phyloP scores from a whole-genome alignment of 2,113 vertebrate genomes.

The Onychostoma macrolepis region DNA sequence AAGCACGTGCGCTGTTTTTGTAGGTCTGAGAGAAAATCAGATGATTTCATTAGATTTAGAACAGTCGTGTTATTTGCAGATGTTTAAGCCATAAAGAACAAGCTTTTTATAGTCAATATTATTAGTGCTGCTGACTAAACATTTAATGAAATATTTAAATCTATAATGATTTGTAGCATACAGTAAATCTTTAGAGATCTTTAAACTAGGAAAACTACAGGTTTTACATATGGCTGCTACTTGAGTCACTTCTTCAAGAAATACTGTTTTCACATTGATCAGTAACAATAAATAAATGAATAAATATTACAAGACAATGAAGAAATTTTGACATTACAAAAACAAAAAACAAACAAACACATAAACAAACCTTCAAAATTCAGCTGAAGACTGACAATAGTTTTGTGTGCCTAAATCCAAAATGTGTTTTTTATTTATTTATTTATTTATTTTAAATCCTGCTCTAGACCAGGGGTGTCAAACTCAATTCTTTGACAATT shows the following conservation, averaged over 20 bases:
- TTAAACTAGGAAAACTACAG: too few relatives aligned
- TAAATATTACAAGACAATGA: neutral
- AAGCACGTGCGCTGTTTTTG: constrained; percentile 37
- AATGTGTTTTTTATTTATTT: neutral
- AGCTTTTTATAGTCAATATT: neutral
- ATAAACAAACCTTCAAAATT: neutral
- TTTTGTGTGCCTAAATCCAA: neutral
- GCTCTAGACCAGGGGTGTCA: too few relatives aligned
- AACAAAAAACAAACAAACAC: too few relatives aligned
- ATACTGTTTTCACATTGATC: neutral
- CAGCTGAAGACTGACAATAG: neutral
- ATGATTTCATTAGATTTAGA: neutral
- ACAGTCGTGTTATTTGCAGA: neutral
- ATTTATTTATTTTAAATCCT: neutral
- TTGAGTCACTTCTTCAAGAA: neutral
- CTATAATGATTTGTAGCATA: neutral
- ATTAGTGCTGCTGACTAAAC: neutral
- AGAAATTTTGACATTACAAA: neutral
- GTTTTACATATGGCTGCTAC: neutral
- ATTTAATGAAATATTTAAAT: neutral
- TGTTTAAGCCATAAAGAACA: neutral
- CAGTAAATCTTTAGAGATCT: neutral
- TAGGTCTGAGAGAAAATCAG: neutral
- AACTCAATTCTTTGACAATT: too few relatives aligned
- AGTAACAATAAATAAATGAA: neutral